Base-by-base conservation (phyloP, 2,113 vertebrate species). In the Typhlomys cinereus region DNA sequence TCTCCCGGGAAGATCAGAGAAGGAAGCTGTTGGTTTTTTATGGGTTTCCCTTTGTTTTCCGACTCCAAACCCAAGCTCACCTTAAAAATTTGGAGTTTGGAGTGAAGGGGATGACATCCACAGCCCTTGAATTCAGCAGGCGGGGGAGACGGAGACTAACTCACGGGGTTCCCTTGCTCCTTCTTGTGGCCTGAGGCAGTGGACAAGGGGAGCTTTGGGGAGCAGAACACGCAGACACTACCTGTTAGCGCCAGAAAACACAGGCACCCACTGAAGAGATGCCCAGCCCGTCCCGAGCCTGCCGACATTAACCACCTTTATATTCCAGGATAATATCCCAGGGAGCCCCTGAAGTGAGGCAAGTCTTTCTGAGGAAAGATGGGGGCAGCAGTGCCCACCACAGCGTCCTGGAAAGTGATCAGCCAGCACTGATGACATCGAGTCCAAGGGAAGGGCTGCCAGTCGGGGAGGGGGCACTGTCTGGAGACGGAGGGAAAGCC, bases 1-100 rank as follows among this genome's bases (percentile, higher is more conserved):
- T 78, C 23, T 76, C n/a, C 50, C 44, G 87, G 23, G n/a, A 79
- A 88, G 95, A 93, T 41, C 11, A 57, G 18, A 79, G 94, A 89
- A 10, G 48, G 50, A 34, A 74, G 7, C 7, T 29, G 39, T 17
- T 64, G 5, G 5, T 70, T 67, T 74, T n/a, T 76, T 70, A 71
- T 21, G 80, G 5, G n/a, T 70, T 79, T 61, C 41, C 69, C 79
- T 71, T 41, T 70, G 41, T 92, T 74, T 78, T 57, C 74, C 75
- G 10, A 17, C 54, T 34, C 27, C 78, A 85, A 76, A 73, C n/a
- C 52, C n/a, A n/a, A n/a, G n/a, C n/a, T n/a, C n/a, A n/a, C n/a
- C n/a, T 3, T 62, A 36, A 92, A 80, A 29, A 52, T 31, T n/a
- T n/a, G n/a, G n/a, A n/a, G n/a, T n/a, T n/a, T n/a, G 46, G 36